Conservation (phyloP, 2,113 vertebrate genomes). For the Leptobrachium leishanense region DNA sequence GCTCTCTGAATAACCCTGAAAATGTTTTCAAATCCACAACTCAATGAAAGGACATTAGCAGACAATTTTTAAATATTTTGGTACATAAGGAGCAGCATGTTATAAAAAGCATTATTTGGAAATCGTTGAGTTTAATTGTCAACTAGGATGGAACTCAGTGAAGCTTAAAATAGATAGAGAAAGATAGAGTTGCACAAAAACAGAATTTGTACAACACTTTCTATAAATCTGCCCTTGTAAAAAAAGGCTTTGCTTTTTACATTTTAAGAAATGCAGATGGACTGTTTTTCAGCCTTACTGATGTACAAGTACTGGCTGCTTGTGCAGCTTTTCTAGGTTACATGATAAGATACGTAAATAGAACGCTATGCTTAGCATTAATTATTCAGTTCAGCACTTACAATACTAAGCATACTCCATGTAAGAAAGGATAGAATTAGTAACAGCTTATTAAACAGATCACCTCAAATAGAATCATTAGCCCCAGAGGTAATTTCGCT, state of each 20-base stretch:
- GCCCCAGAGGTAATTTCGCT: conserved; percentile 35
- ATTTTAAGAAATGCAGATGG: background rate
- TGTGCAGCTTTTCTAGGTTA: conserved; percentile 30
- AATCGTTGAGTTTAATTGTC: too few relatives aligned
- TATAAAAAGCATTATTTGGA: too few relatives aligned
- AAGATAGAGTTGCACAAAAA: background rate
- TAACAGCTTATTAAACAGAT: conserved; percentile 52
- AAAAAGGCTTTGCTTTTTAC: background rate
- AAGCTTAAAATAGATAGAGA: too few relatives aligned
- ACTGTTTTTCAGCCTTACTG: background rate
- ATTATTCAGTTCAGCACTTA: conserved; percentile 38
- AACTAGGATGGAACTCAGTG: too few relatives aligned
- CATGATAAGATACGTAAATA: conserved; percentile 31
- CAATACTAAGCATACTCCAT: conserved; percentile 38
- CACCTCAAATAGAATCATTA: conserved; percentile 46
- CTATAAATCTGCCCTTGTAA: conserved; percentile 31
- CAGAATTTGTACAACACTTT: background rate
- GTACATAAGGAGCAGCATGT: too few relatives aligned
- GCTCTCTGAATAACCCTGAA: too few relatives aligned
- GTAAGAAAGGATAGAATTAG: conserved; percentile 47
- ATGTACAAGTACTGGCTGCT: background rate
- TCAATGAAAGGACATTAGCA: too few relatives aligned
- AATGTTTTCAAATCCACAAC: too few relatives aligned
- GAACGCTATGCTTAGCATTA: conserved; percentile 33
- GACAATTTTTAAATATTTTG: too few relatives aligned